These are phyloP conservation scores for Calonectris borealis DNA, from an alignment of 2,113 vertebrate species.

Conservation along the genomic window DNA sequence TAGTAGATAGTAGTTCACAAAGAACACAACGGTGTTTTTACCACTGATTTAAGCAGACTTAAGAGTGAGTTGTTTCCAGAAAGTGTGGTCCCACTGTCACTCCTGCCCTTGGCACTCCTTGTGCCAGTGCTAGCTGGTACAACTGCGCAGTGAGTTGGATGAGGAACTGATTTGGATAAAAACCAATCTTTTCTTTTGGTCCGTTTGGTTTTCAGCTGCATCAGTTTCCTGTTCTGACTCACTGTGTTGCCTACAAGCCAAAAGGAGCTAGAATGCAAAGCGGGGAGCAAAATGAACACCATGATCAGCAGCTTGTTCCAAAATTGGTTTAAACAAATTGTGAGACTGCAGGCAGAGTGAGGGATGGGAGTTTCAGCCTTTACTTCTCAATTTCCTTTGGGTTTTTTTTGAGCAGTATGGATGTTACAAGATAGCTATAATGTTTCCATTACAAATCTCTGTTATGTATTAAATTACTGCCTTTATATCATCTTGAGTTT, in stretches of 20 bases:
- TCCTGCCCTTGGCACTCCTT: not conserved
- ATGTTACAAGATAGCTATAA: not conserved
- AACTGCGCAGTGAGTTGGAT: not conserved
- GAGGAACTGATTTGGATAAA: not conserved
- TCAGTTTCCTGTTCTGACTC: conserved; percentile 53
- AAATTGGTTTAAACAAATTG: not conserved
- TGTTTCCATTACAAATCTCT: not conserved
- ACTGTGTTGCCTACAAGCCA: not conserved
- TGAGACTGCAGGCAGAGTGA: not conserved
- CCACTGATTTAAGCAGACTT: not conserved
- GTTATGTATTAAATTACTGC: not conserved
- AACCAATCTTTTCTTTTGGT: not conserved
- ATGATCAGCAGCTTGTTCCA: not conserved
- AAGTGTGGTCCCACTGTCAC: not conserved
- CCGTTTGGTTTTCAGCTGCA: conserved; percentile 36
- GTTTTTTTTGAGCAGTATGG: not conserved
- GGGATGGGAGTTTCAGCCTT: not conserved
- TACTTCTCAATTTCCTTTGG: not conserved
- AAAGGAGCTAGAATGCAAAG: conserved; percentile 12
- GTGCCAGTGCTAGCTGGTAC: not conserved
- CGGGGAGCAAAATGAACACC: not conserved
- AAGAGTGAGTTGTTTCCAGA: not conserved
- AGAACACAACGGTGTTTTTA: not conserved
- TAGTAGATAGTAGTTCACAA: not conserved
- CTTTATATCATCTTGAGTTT: not conserved